Base-by-base conservation (phyloP, 2,888 invertebrate genomes). In the Odontocolon sp. region DNA sequence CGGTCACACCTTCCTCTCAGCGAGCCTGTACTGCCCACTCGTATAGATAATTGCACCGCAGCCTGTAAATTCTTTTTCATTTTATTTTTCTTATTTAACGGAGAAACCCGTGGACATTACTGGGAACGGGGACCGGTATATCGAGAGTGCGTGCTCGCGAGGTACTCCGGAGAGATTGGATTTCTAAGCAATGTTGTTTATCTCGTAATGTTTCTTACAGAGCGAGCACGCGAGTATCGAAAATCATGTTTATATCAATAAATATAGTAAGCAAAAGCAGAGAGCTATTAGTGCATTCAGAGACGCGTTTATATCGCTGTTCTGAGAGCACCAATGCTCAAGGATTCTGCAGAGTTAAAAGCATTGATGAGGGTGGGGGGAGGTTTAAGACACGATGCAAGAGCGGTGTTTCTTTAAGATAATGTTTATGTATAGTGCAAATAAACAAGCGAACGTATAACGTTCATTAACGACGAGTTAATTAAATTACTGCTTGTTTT, bases 1-100 rank as follows among this genome's bases (percentile, higher is more conserved):
- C 47, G 66, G 84, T 85, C 80, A 81, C 82, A 73, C 80, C 81
- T 81, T 77, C 80, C 70, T 72, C 80, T 74, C 68, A 70, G 79
- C 80, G 78, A 73, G 78, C 79, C 63, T 54, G 33, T n/a, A n/a
- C 26, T 77, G 63, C 69, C 77, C 16, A 66, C 77, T 70, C 72
- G 16, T n/a, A 47, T 0, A 31, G 57, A 50, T 68, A 59, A 70
- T 73, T 47, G 33, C 56, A 8, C 4, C n/a, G 26, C 2, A 36
- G 40, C 14, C 28, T 8, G 16, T n/a, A 9, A 28, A 26, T 9
- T 14, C 5, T 57, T 52, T 52, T 56, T 67, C 67, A 40, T 31
- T 28, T 52, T 45, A 21, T 50, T 16, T 42, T 38, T 52, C 47
- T 28, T 16, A 47, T 36, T 54, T 59, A 52, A 26, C 50, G 40